Evolutionary conservation across 2,888 invertebrate genomes (phyloP), one percentile per base, ranked within the genome.

Genomic region (Adela reaumurella): DNA sequence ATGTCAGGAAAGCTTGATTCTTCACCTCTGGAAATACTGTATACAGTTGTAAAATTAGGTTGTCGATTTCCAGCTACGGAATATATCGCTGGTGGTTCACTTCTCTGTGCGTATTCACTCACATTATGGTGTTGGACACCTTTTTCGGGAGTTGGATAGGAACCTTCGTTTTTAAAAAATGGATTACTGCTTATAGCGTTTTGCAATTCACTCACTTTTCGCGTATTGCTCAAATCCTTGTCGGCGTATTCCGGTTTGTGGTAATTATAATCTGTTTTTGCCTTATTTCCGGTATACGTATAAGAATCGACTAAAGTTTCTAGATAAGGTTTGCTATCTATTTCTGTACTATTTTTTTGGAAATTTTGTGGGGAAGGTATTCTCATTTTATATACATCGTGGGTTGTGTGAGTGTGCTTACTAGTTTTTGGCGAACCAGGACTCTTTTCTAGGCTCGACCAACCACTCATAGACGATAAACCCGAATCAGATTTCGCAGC

Each of bases 401-500:
- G 74, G 51, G 64, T 62, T 49, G 61, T 60, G 53, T 77, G 77
- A 19, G 63, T 57, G 19, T 68, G 61, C 62, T 74, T 68, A 20
- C 71, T 76, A 18, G 78, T 85, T 65, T 88, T 89, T 0, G 91
- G 90, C 1, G 90, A 92, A 19, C 89, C 88, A 3, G 92, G 92
- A 28, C 92, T 91, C 71, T 92, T 92, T 66, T 92, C 92, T 59
- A 91, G 72, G 62, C 90, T 90, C 11, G 90, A 90, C 85, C 92
- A 89, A 3, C 92, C 91, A 61, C 90, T 92, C 87, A 92, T 89
- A 5, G 92, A 92, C 0, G 92, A 92, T 47, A 93, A 70, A 0
- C 92, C 92, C 0, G 92, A 92, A 65, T 93, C 92, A 1, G 92
- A 92, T 66, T 92, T 92, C 1, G 89, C 87, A 4, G 88, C 83